Evolutionary conservation across 2,888 invertebrate genomes (phyloP).

Genomic region (Atethmia centrago): DNA sequence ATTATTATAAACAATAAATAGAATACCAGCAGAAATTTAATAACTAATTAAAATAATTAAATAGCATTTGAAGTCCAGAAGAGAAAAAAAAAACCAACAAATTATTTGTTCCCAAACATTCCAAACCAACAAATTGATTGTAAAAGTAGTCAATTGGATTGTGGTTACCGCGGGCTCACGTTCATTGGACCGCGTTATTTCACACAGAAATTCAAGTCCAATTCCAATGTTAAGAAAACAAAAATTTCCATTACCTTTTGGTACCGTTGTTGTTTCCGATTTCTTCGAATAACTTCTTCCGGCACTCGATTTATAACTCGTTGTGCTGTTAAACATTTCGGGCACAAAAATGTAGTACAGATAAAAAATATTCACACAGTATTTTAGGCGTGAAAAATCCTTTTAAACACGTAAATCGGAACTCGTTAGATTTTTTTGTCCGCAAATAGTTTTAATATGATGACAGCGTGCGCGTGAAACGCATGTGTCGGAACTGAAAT

Average conservation of each 20-base stretch:
- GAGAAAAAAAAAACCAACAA: slow-evolving; percentile 33
- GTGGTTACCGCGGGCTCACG: slow-evolving; percentile 71
- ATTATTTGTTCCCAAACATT: slow-evolving; percentile 63
- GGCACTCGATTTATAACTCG: slow-evolving; percentile 73
- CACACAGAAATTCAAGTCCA: slow-evolving; percentile 57
- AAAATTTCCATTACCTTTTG: slow-evolving; percentile 74
- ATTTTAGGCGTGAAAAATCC: slow-evolving; percentile 64
- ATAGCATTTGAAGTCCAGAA: slow-evolving; percentile 4
- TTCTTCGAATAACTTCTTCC: slow-evolving; percentile 71
- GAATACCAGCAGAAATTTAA: neutral
- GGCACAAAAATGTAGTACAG: slow-evolving; percentile 37
- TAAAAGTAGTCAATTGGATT: slow-evolving; percentile 75
- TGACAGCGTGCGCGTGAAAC: slow-evolving; percentile 76
- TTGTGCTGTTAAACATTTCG: slow-evolving; percentile 83
- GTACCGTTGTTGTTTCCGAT: slow-evolving; percentile 63
- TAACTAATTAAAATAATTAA: slow-evolving; percentile 2
- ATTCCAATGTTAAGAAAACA: slow-evolving; percentile 61
- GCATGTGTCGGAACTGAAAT: slow-evolving; percentile 80
- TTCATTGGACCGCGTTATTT: slow-evolving; percentile 73
- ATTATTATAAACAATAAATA: neutral
- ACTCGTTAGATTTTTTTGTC: slow-evolving; percentile 61
- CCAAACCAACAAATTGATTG: slow-evolving; percentile 69
- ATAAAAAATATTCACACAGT: slow-evolving; percentile 54
- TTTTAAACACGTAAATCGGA: slow-evolving; percentile 54
- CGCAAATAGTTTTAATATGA: slow-evolving; percentile 74